Conservation (phyloP, 2,888 invertebrate genomes). For the Agriopis marginaria region DNA sequence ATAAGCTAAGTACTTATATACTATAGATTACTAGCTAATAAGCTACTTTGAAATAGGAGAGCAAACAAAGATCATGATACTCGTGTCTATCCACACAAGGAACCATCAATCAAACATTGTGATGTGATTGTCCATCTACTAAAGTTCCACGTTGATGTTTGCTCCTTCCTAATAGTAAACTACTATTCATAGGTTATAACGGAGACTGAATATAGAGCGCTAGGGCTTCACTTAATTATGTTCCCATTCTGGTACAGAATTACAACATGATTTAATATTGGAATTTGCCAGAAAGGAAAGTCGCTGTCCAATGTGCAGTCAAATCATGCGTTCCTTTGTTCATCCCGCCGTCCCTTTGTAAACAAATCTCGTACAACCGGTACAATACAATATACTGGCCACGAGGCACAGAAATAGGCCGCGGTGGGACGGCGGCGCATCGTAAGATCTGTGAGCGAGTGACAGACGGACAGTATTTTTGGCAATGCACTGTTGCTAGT, state of each 20-base stretch:
- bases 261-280: constrained; percentile 2
- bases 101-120: background rate
- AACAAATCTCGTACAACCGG: constrained; percentile 57
- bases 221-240: too few relatives aligned
- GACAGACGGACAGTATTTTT: constrained; percentile 61
- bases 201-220: too few relatives aligned
- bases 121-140: background rate
- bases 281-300: constrained; percentile 34
- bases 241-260: background rate
- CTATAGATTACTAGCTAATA: too few relatives aligned
- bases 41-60: background rate
- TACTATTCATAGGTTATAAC: too few relatives aligned
- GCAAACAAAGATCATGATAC: background rate
- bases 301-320: constrained; percentile 30
- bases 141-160: background rate
- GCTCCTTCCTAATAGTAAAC: background rate
- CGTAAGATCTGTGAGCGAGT: constrained; percentile 49
- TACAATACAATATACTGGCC: constrained; percentile 21
- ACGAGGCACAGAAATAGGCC: constrained; percentile 61
- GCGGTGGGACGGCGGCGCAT: constrained; percentile 38
- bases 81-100: background rate
- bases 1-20: too few relatives aligned
- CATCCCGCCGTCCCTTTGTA: constrained; percentile 58
- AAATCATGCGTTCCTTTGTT: constrained; percentile 53
- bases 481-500: constrained; percentile 56